Evolutionary conservation across 2,797 vertebrate genomes (phyloP).

Genomic region (Bradypus variegatus): DNA sequence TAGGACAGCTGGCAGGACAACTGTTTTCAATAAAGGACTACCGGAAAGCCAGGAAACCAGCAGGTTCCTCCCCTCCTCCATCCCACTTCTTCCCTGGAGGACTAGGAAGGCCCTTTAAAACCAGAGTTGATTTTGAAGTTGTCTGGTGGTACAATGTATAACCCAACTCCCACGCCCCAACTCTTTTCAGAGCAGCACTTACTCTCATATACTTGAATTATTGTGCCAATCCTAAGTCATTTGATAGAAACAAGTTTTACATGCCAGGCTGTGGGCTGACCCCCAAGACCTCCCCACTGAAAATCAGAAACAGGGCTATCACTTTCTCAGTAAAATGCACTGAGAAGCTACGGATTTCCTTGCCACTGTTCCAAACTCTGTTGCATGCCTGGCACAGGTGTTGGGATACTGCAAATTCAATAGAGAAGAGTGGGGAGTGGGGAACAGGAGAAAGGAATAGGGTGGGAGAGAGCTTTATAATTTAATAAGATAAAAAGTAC

Average conservation of each 20-base stretch:
- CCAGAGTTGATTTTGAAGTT: background rate
- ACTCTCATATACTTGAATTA: background rate
- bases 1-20: background rate
- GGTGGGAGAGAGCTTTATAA: background rate
- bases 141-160: background rate
- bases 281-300: background rate
- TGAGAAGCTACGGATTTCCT: background rate
- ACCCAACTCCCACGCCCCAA: no score
- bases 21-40: background rate
- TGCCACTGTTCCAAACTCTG: background rate
- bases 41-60: background rate
- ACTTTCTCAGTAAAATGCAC: background rate
- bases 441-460: background rate
- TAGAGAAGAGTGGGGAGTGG: background rate
- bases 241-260: background rate
- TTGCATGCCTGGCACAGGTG: background rate
- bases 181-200: background rate
- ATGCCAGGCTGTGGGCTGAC: background rate
- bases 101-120: slow-evolving; percentile 4
- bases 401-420: background rate
- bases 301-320: background rate
- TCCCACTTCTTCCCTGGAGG: background rate
- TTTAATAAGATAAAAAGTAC: background rate
- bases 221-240: background rate
- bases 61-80: background rate